These are phyloP conservation scores for Erebia epiphron DNA, from an alignment of 2,888 invertebrate species.

Conservation along the genomic window DNA sequence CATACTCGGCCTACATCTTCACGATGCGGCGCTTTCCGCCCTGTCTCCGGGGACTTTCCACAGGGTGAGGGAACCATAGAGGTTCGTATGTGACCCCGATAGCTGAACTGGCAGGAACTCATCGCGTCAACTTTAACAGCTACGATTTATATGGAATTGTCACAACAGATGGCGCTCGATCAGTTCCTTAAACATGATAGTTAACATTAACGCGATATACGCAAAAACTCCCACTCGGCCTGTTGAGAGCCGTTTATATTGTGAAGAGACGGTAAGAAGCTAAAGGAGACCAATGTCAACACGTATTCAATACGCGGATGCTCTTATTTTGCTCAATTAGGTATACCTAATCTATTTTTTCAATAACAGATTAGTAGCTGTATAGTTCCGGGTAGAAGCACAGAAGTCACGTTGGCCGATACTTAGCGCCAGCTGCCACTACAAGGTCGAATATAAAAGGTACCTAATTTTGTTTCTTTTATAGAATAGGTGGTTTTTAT, in stretches of 20 bases:
- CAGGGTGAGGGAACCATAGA: constrained; percentile 67
- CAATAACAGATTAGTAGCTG: neutral
- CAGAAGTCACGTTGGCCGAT: constrained; percentile 23
- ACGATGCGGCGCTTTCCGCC: constrained; percentile 77
- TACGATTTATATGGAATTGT: too few species aligned
- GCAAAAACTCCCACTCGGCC: too few species aligned
- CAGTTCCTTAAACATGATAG: too few species aligned
- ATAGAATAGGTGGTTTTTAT: neutral
- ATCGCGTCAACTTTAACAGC: too few species aligned
- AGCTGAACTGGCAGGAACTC: constrained; percentile 76
- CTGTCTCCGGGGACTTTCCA: constrained; percentile 83
- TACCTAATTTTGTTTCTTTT: constrained; percentile 9
- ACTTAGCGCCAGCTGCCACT: constrained; percentile 23
- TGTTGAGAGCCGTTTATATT: too few species aligned
- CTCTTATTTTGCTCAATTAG: neutral
- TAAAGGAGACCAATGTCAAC: neutral
- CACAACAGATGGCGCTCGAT: too few species aligned
- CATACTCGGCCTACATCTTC: constrained; percentile 59
- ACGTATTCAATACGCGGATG: neutral
- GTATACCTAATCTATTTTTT: constrained; percentile 4
- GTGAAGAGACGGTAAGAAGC: neutral
- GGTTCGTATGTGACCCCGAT: constrained; percentile 74
- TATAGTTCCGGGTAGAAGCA: constrained; percentile 32
- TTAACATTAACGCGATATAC: too few species aligned
- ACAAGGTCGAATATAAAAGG: constrained; percentile 20